Evolutionary conservation across 2,113 vertebrate genomes (phyloP), one percentile per base, ranked within the genome.

Genomic region (Phalacrocorax carbo): DNA sequence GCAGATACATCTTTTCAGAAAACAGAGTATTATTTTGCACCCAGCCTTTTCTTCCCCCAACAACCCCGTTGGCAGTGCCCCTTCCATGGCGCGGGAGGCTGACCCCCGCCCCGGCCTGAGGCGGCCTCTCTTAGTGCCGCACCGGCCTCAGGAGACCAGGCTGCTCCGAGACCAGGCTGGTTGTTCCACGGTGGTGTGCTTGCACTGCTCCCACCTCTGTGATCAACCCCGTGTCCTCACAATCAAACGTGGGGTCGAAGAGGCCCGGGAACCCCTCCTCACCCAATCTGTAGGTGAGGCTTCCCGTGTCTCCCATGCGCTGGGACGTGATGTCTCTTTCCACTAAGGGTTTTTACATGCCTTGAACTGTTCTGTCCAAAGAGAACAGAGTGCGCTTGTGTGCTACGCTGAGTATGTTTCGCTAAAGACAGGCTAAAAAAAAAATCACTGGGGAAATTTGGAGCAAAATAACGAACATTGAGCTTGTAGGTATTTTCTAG

Each of bases 171-270:
- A 68, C 21, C 38, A 27, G 32, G 48, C 1, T 32, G 64, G 64
- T 8, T 26, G 64, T 6, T 17, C 36, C 66, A 2, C 27, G 21
- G 52, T 16, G 6, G 32, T 1, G 65, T 23, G 38, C 21, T 21
- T 10, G 36, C 22, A 5, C 44, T 0, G 13, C 2, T 22, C 58
- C 49, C 4, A 1, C 18, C 73, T 38, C 52, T 12, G 1, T 10
- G 10, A 36, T 18, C 44, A 27, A 3, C 52, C 52, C n/a, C 1
- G 12, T 3, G 38, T 8, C 52, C 64, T 55, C 29, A 12, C n/a
- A 17, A 4, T 11, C 29, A 14, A 34, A 8, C 0, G 5, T 5
- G 32, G 2, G 44, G 32, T 5, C 21, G 58, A 14, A 58, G 26
- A 58, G 32, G 15, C 29, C 30, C 64, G 40, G 71, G 34, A 17